phyloP scores from a whole-genome alignment of 2,113 vertebrate species.

The Colinus virginianus region DNA sequence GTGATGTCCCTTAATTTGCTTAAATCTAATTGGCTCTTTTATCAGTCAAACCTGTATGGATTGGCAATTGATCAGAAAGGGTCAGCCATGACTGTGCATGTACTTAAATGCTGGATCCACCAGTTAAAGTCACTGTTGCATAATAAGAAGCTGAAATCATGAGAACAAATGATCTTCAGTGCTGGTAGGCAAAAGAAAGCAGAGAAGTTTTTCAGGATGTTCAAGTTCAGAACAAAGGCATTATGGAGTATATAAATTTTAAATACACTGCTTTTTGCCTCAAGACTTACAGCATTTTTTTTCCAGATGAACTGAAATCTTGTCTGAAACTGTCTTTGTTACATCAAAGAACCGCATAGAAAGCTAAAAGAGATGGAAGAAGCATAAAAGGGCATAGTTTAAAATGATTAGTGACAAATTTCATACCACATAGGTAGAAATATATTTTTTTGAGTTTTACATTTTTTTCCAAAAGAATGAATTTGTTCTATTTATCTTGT shows the following conservation, averaged over 20 bases:
- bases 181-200: constrained; percentile 80
- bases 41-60: constrained; percentile 89
- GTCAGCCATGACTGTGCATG: constrained; percentile 88
- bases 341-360: constrained; percentile 93
- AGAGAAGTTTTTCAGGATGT: constrained; percentile 86
- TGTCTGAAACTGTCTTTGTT: constrained; percentile 97
- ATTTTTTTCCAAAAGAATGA: constrained; percentile 65
- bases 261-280: constrained; percentile 96
- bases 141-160: constrained; percentile 79
- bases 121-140: constrained; percentile 78
- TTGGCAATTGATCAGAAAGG: constrained; percentile 88
- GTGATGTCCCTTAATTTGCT: constrained; percentile 89
- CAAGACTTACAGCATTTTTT: constrained; percentile 92
- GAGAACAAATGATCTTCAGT: constrained; percentile 77
- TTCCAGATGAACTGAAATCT: constrained; percentile 90
- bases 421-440: constrained; percentile 88
- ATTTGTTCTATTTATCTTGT: constrained; percentile 73
- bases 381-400: constrained; percentile 99
- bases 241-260: constrained; percentile 98
- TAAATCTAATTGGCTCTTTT: constrained; percentile 90
- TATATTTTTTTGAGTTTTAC: constrained; percentile 81
- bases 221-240: constrained; percentile 99
- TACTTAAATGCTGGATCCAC: constrained; percentile 85
- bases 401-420: constrained; percentile 99
- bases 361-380: constrained; percentile 88